Conservation (phyloP, 2,113 vertebrate species). For the Sturnus vulgaris region DNA sequence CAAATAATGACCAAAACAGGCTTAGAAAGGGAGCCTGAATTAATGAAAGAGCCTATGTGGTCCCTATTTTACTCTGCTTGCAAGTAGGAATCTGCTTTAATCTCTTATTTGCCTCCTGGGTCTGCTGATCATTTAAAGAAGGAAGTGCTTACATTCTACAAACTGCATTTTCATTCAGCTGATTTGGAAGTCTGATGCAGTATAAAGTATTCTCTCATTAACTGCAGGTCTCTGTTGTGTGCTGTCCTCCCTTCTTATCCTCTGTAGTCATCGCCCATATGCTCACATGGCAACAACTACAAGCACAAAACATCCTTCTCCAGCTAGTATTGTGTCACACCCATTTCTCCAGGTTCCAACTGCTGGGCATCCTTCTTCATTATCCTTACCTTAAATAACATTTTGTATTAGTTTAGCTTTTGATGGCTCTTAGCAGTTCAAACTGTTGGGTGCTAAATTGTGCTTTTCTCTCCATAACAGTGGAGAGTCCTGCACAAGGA, state of each 20-base stretch:
- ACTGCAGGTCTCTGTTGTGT: not conserved
- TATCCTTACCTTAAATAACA: not conserved
- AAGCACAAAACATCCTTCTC: not conserved
- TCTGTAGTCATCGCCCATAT: not conserved
- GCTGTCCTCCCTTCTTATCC: not conserved
- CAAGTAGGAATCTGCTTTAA: not conserved
- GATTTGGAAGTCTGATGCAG: not conserved
- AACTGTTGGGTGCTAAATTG: not conserved
- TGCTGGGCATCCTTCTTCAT: not conserved
- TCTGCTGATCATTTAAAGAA: not conserved
- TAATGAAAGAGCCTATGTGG: not conserved
- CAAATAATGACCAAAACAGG: not conserved
- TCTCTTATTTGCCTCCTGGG: not conserved
- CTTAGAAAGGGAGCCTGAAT: not conserved
- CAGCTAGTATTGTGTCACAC: not conserved
- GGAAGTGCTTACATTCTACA: not conserved
- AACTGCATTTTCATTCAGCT: not conserved
- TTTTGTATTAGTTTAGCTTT: not conserved
- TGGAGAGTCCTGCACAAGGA: not conserved
- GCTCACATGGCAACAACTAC: not conserved
- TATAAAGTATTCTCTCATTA: not conserved
- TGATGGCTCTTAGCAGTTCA: not conserved
- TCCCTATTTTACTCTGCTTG: not conserved
- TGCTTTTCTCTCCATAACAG: not conserved
- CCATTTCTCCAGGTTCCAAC: not conserved